Conservation (phyloP, 2,113 vertebrate genomes). For the Castor canadensis region DNA sequence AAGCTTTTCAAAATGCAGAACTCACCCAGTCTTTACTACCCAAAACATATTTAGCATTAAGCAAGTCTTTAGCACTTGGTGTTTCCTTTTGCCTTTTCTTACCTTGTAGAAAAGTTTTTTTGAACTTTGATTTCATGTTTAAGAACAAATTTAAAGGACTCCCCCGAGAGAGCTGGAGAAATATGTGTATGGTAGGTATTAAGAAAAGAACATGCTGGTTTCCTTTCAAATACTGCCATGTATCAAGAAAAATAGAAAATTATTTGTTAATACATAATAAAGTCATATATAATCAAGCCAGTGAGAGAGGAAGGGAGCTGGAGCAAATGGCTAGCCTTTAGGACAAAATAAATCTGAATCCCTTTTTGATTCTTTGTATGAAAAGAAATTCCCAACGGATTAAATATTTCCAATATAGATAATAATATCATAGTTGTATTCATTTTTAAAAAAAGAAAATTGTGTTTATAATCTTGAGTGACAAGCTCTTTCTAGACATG, state of each 20-base stretch:
- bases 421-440: neutral
- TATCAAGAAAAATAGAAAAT: neutral
- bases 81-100: neutral
- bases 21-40: neutral
- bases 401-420: constrained; percentile 28
- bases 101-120: neutral
- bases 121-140: neutral
- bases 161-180: neutral
- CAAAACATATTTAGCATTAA: neutral
- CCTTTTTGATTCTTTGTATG: neutral
- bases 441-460: neutral
- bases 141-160: constrained; percentile 27
- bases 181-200: neutral
- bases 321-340: neutral
- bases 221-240: neutral
- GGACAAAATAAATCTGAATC: neutral
- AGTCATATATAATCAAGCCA: neutral
- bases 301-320: neutral
- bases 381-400: constrained; percentile 10
- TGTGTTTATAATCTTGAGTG: neutral
- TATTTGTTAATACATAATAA: neutral
- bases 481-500: neutral
- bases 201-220: neutral
- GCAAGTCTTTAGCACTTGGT: neutral
- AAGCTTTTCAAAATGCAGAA: neutral